A percentile compares a stretch with the other conserved stretches of the same genome.
Evolutionary conservation across 2,113 vertebrate genomes (phyloP).

Genomic region (Ellobius talpinus): DNA sequence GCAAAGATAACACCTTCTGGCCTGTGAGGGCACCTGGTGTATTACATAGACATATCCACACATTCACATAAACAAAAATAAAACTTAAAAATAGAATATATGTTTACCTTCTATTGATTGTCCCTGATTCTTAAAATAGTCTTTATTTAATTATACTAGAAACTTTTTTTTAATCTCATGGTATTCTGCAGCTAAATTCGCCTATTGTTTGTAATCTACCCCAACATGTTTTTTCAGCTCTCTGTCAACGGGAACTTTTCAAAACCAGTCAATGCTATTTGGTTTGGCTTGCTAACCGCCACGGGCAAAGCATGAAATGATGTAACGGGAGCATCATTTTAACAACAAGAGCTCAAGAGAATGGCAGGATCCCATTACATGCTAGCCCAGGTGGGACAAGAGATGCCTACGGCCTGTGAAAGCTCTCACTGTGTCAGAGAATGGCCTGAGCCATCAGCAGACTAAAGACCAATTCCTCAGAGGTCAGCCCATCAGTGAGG

Average conservation of each 20-base stretch:
- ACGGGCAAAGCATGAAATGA: slow-evolving; percentile 27
- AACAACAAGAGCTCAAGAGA: slow-evolving; percentile 38
- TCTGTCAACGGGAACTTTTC: slow-evolving; percentile 42
- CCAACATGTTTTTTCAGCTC: slow-evolving; percentile 38
- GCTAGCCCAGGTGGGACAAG: slow-evolving; percentile 40
- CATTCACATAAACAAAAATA: neutral
- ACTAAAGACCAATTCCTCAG: slow-evolving; percentile 33
- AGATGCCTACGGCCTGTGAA: neutral
- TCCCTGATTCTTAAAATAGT: neutral
- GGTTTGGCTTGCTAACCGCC: slow-evolving; percentile 35
- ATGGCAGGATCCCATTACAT: slow-evolving; percentile 43
- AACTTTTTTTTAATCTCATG: neutral
- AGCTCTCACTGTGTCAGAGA: slow-evolving; percentile 36
- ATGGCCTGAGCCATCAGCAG: neutral
- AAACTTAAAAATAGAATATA: neutral
- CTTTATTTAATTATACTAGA: slow-evolving; percentile 56
- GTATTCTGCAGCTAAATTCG: slow-evolving; percentile 13
- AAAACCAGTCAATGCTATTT: slow-evolving; percentile 37
- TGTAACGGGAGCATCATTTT: slow-evolving; percentile 33
- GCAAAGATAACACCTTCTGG: neutral
- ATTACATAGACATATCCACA: neutral
- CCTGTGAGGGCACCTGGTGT: neutral
- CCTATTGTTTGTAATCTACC: slow-evolving; percentile 27
- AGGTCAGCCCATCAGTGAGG: slow-evolving; percentile 9
- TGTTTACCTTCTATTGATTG: neutral